Base-by-base conservation (phyloP, 2,797 vertebrate species). In the Propithecus deckenii region DNA sequence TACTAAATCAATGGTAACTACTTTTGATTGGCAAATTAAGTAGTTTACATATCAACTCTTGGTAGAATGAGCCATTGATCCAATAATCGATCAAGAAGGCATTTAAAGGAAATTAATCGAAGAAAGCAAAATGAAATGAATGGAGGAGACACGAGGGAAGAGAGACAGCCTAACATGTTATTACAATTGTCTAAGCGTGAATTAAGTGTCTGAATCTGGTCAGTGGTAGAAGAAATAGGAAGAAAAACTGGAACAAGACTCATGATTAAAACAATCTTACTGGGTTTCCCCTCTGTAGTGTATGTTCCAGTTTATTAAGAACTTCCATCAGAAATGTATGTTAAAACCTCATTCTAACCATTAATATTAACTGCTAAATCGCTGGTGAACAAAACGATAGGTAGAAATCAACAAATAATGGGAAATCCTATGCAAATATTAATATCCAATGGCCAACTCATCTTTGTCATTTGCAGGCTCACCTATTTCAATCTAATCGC, bases 401-500 rank as follows among this genome's bases (percentile, higher is more conserved):
- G 3, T 35, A 28, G 89, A 95, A 94, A 76, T 76, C 23, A 86
- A 71, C 23, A 95, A 76, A 48, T 32, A 84, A 85, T 23, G 22
- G 81, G 15, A 97, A 83, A 76, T 46, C 5, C 57, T 75, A 57
- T 28, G 81, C 23, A 88, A 69, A 89, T 80, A 71, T 59, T 90
- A 84, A 38, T 55, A 91, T 74, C 18, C 71, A 61, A n/a, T n/a
- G 38, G 12, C 20, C 28, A 76, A 75, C 4, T 14, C 25, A 78
- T 78, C 50, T 65, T 91, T 88, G 30, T 55, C 32, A 61, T 74
- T 35, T 76, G 38, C 22, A 65, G 25, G 71, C 8, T 78, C 52
- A 50, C 85, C 86, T 74, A 76, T 86, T 94, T 94, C 59, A 55
- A 52, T 38, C 59, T 46, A 96, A 91, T 93, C 43, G 80, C 18